These are phyloP conservation scores for Choloepus didactylus DNA, from an alignment of 2,797 vertebrate genomes.

Conservation along the genomic window DNA sequence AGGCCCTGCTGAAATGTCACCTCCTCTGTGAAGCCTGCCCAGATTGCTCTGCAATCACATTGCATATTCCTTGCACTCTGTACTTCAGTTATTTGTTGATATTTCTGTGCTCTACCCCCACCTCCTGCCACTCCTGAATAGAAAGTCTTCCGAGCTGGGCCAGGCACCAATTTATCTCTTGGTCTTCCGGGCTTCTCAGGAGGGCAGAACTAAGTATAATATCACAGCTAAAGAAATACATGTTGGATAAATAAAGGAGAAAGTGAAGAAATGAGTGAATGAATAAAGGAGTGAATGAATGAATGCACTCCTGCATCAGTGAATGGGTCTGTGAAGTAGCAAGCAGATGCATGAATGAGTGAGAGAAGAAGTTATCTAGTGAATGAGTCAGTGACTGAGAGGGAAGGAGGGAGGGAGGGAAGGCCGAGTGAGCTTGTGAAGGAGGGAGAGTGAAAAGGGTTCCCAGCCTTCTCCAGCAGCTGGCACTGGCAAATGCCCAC, in stretches of 20 bases:
- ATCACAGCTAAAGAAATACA: not conserved
- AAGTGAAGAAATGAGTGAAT: constrained; percentile 25
- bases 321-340: constrained; percentile 34
- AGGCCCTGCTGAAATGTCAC: not conserved
- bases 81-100: not conserved
- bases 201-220: not conserved
- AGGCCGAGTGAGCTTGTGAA: not conserved
- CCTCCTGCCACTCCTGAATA: not conserved
- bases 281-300: not conserved
- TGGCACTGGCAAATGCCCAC: constrained; percentile 53
- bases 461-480: constrained; percentile 44
- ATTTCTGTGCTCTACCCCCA: not conserved
- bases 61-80: not conserved
- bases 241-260: not conserved
- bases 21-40: not conserved
- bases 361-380: not conserved
- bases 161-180: not conserved
- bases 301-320: not conserved
- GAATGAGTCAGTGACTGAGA: constrained; percentile 65
- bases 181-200: not conserved
- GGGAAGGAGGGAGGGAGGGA: not conserved
- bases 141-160: not conserved
- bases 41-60: not conserved
- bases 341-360: constrained; percentile 64
- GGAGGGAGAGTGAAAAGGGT: not conserved